These are phyloP conservation scores for Andrena chrysosceles DNA, from an alignment of 2,888 invertebrate genomes.

Conservation along the genomic window DNA sequence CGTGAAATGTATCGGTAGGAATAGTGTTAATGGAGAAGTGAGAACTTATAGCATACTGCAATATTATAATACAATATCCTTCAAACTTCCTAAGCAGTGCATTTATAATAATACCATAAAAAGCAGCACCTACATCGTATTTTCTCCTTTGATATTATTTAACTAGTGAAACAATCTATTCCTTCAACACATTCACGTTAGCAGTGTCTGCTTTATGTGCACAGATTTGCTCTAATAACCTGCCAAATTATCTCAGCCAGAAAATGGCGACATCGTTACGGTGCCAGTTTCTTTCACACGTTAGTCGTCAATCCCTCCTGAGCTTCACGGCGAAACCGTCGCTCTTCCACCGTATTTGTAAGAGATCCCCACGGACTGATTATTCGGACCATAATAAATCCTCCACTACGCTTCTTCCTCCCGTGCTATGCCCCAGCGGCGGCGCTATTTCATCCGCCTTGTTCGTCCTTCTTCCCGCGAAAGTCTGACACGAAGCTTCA, in stretches of 20 bases:
- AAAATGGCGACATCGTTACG: constrained; percentile 13
- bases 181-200: background rate
- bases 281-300: background rate
- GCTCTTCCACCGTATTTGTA: constrained; percentile 46
- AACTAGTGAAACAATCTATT: too few species aligned
- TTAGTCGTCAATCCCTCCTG: constrained; percentile 13
- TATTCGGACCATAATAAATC: constrained; percentile 70
- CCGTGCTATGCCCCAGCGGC: background rate
- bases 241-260: constrained; percentile 15
- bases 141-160: too few species aligned
- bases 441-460: constrained; percentile 52
- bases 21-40: too few species aligned
- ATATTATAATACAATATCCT: too few species aligned
- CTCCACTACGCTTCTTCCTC: constrained; percentile 58
- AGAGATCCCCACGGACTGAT: constrained; percentile 60
- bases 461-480: constrained; percentile 27
- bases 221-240: constrained; percentile 1
- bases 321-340: constrained; percentile 8
- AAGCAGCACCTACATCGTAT: too few species aligned
- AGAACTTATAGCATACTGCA: too few species aligned
- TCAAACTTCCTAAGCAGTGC: too few species aligned
- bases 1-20: too few species aligned
- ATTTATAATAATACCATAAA: too few species aligned
- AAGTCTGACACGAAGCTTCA: constrained; percentile 48
- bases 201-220: background rate